phyloP scores from a whole-genome alignment of 2,888 invertebrate species.

The Pristionchus fissidentatus region DNA sequence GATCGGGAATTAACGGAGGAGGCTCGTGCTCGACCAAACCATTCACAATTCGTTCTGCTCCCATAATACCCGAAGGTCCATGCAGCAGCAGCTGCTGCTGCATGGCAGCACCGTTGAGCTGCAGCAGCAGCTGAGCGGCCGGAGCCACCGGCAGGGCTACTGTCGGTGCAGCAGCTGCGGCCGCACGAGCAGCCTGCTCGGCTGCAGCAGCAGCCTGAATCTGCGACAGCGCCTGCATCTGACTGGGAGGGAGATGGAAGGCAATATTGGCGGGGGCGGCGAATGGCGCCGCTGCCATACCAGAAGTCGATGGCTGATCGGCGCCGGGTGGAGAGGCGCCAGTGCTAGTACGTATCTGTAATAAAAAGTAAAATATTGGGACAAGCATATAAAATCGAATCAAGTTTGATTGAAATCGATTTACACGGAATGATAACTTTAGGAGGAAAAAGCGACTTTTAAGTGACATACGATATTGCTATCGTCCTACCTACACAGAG shows the following conservation, averaged over 20 bases:
- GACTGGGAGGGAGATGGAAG: not conserved
- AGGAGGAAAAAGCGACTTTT: no score
- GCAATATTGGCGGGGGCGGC: not conserved
- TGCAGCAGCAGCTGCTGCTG: not conserved
- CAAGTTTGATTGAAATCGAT: no score
- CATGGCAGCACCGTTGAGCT: not conserved
- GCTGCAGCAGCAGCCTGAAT: not conserved
- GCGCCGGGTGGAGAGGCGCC: not conserved
- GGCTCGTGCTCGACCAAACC: not conserved
- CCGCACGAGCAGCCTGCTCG: not conserved
- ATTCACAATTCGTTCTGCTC: no score
- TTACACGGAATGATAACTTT: no score
- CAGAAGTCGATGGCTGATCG: not conserved
- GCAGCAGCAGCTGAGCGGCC: not conserved
- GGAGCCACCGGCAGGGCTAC: no score
- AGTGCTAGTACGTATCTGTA: not conserved
- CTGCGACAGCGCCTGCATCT: conserved; percentile 11
- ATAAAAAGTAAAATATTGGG: no score
- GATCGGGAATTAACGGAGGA: not conserved
- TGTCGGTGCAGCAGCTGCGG: not conserved
- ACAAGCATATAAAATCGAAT: no score
- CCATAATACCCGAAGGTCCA: no score
- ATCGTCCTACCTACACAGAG: no score
- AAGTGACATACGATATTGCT: no score
- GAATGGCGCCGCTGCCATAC: not conserved